Base-by-base conservation (phyloP, 1,140 invertebrate genomes). In the Lysiphlebus fabarum region DNA sequence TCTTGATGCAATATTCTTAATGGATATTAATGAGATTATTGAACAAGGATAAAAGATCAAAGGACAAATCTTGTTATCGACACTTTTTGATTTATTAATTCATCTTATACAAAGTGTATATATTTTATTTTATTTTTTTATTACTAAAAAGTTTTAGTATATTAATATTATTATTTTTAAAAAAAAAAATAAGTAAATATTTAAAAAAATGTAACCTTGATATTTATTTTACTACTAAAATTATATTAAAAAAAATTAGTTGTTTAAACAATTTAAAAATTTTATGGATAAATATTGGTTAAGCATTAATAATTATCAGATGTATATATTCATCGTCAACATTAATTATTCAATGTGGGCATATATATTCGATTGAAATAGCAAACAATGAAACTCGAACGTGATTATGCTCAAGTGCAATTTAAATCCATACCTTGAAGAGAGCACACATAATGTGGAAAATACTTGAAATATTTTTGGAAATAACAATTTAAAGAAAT, bases 11-110 rank as follows among this genome's bases (percentile, higher is more conserved):
- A 58, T 58, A 58, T 58, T 47, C 14, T 26, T 58, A 51, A 58
- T 58, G 56, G 41, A 58, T 51, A 58, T 58, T 58, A 51, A 58
- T 58, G 48, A 58, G 56, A 58, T 58, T 58, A 58, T 48, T 37
- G 26, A 51, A 47, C 17, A 40, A 10, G 38, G 47, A 50, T 50
- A 58, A 50, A 47, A 51, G 48, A 36, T 33, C 36, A 41, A 51
- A 50, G 40, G 42, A 26, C 56, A 50, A 48, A 58, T 58, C 56
- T 58, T 40, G 47, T 58, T 58, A 58, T 58, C 48, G 56, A 58
- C 50, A 58, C 48, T 48, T 17, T 41, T 40, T 58, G 56, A 58
- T 58, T 58, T 51, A 58, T 58, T 38, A 50, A 51, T 58, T 58
- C 38, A 51, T n/a, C 9, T 47, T 44, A 26, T 26, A 26, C n/a